A percentile compares a stretch with the other conserved stretches of the same genome.
phyloP scores from a whole-genome alignment of 2,888 invertebrate species.

The Eudiplozoon nipponicum region DNA sequence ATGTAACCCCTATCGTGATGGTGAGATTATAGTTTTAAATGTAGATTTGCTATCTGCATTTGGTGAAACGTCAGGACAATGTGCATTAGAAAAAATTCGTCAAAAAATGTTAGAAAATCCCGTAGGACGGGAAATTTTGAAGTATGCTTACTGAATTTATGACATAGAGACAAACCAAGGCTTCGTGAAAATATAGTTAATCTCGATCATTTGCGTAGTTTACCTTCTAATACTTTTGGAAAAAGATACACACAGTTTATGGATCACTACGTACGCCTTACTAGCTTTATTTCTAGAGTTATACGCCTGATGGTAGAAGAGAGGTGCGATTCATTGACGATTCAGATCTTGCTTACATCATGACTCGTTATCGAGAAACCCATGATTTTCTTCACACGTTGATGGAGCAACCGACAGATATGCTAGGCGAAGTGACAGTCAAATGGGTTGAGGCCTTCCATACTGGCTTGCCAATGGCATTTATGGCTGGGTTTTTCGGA shows the following conservation, averaged over 20 bases:
- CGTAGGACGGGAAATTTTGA: constrained; percentile 43
- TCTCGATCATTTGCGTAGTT: constrained; percentile 36
- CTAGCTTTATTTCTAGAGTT: constrained; percentile 32
- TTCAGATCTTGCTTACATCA: constrained; percentile 57
- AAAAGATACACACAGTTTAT: constrained; percentile 53
- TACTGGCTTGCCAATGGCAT: constrained; percentile 70
- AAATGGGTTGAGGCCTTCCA: constrained; percentile 94
- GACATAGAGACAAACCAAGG: constrained; percentile 39
- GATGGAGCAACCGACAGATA: constrained; percentile 44
- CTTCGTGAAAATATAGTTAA: constrained; percentile 52
- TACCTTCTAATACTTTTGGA: constrained; percentile 53
- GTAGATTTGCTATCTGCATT: constrained; percentile 72
- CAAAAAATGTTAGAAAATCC: constrained; percentile 41
- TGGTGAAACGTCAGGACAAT: constrained; percentile 51
- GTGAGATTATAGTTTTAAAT: constrained; percentile 21
- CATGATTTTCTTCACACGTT: constrained; percentile 62
- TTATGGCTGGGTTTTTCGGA: constrained; percentile 63
- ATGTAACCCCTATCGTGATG: constrained; percentile 41
- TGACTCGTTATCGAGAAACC: constrained; percentile 78
- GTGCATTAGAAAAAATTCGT: constrained; percentile 40
- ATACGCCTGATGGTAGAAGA: constrained; percentile 60
- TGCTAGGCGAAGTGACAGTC: constrained; percentile 45
- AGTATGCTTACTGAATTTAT: constrained; percentile 18
- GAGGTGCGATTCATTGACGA: constrained; percentile 66
- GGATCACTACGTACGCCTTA: constrained; percentile 36